These are phyloP conservation scores for Dasyornis broadbenti DNA, from an alignment of 2,113 vertebrate genomes.

Conservation along the genomic window DNA sequence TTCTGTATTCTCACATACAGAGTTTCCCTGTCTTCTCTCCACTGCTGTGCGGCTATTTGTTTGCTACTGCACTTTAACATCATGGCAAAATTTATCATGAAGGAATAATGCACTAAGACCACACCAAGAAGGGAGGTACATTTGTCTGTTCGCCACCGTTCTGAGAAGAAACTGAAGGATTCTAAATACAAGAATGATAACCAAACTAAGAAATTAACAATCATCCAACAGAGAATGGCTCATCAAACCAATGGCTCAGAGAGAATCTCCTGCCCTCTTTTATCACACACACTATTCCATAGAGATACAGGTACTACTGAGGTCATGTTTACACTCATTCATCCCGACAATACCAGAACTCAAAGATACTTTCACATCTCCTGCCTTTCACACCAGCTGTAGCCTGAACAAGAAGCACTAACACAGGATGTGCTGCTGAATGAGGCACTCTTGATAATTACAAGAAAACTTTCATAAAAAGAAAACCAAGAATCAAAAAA, in stretches of 20 bases:
- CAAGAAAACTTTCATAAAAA: neutral
- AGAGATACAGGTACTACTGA: neutral
- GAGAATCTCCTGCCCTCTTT: neutral
- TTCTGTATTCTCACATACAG: neutral
- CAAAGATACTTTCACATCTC: neutral
- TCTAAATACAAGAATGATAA: neutral
- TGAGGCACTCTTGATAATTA: too few species aligned
- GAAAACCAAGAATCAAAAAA: neutral
- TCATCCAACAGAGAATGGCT: neutral
- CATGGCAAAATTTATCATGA: neutral
- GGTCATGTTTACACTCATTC: neutral
- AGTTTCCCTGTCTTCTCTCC: neutral
- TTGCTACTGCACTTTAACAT: neutral
- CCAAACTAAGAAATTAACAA: neutral
- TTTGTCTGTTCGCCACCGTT: neutral
- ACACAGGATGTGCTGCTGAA: neutral
- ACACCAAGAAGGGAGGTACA: neutral
- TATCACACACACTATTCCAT: neutral
- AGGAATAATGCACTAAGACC: neutral
- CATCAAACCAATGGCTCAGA: too few species aligned
- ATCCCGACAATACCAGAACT: neutral
- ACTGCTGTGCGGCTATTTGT: neutral
- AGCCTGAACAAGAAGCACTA: neutral
- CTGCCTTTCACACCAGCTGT: neutral
- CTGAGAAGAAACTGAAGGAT: neutral